phyloP scores from a whole-genome alignment of 2,113 vertebrate species.

The Sigmodon hispidus region DNA sequence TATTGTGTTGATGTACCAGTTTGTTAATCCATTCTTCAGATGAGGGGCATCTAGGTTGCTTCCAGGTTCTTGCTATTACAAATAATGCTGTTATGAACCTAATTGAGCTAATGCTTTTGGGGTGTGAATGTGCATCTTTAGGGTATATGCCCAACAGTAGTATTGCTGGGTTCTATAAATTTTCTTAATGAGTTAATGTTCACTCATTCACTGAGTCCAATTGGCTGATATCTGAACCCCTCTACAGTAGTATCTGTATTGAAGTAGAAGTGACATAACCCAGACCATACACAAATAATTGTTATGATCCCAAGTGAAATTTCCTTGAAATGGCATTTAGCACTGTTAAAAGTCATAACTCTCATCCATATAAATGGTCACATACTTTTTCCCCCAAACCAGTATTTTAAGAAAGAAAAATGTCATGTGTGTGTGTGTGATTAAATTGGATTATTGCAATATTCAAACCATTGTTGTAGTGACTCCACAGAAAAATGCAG shows the following conservation, averaged over 20 bases:
- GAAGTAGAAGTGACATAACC: not conserved
- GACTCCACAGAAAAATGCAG: not conserved
- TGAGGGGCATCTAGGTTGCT: too few relatives aligned
- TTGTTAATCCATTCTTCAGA: too few relatives aligned
- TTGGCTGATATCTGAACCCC: not conserved
- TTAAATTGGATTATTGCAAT: not conserved
- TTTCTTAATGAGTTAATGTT: not conserved
- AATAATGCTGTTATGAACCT: too few relatives aligned
- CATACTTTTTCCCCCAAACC: rapidly evolving
- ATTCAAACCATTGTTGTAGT: not conserved
- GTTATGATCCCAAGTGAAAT: not conserved
- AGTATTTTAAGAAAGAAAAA: not conserved
- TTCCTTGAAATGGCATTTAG: not conserved
- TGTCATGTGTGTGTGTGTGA: not conserved
- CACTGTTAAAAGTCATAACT: not conserved
- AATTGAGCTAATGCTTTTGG: too few relatives aligned
- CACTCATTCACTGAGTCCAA: not conserved
- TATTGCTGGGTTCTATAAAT: too few relatives aligned
- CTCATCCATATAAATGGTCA: not conserved
- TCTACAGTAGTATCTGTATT: not conserved
- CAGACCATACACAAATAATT: rapidly evolving
- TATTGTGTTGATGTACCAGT: too few relatives aligned
- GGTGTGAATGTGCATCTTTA: too few relatives aligned
- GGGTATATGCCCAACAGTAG: too few relatives aligned
- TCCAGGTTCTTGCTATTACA: too few relatives aligned